Conservation (phyloP, 1,140 invertebrate genomes). For the Drosophila kanapiae region DNA sequence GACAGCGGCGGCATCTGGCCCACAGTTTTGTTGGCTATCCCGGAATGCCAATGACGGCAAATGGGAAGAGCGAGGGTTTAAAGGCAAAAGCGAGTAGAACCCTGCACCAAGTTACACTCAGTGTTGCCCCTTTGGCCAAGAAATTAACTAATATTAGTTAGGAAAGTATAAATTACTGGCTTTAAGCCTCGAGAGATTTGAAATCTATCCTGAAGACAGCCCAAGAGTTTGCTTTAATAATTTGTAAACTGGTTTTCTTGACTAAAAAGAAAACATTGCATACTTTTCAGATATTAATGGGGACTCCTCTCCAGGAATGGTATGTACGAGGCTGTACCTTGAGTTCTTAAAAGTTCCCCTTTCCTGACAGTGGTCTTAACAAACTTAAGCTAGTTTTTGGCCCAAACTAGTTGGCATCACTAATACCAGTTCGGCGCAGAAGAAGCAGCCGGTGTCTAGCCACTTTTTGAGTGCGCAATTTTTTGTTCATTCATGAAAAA, state of each 20-base stretch:
- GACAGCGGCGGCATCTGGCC: slow-evolving; percentile 23
- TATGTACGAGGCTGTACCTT: too few species aligned
- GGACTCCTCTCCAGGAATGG: too few species aligned
- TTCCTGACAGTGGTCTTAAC: background rate
- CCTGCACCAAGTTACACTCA: background rate
- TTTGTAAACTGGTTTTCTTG: background rate
- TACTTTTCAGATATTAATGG: background rate
- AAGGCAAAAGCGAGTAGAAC: background rate
- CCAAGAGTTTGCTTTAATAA: background rate
- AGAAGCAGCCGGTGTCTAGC: slow-evolving; percentile 27
- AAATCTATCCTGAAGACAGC: background rate
- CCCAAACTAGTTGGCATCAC: slow-evolving; percentile 22
- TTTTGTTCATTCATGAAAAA: slow-evolving; percentile 68
- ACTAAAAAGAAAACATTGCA: background rate
- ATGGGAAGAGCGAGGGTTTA: background rate
- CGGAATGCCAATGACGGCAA: background rate
- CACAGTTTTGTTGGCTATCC: slow-evolving; percentile 5
- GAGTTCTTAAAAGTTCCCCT: background rate
- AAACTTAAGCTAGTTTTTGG: background rate
- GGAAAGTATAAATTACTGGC: too few species aligned
- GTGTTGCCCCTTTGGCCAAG: background rate
- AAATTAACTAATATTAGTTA: too few species aligned
- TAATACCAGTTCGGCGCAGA: background rate
- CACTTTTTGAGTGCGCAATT: slow-evolving; percentile 49
- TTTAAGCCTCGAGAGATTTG: background rate